Conservation (phyloP, 1,140 invertebrate species). For the Planococcus citri region DNA sequence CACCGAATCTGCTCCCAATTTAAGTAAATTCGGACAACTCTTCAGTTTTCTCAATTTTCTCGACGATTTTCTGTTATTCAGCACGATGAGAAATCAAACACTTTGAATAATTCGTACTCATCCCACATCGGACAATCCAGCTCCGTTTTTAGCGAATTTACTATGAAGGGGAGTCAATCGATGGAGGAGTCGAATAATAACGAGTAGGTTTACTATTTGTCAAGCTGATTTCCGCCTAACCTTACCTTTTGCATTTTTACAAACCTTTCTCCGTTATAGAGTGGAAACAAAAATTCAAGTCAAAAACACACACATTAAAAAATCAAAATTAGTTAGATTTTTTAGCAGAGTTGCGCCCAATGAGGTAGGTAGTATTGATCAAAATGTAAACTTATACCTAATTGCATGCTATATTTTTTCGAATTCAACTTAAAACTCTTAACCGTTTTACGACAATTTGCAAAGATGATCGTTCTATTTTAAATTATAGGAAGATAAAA, state of each 20-base stretch:
- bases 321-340: not conserved
- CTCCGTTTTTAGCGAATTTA: not conserved
- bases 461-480: not conserved
- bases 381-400: not conserved
- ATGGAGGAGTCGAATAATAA: not conserved
- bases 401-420: not conserved
- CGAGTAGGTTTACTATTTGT: not conserved
- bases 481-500: not conserved
- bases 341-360: not conserved
- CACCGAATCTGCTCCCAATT: too few species aligned
- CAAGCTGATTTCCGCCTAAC: not conserved
- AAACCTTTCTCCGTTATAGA: not conserved
- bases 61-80: too few species aligned
- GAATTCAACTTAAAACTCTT: not conserved
- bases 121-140: constrained; percentile 1
- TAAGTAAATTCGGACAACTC: too few species aligned
- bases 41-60: too few species aligned
- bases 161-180: not conserved
- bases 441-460: not conserved
- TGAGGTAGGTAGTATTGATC: not conserved
- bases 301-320: not conserved
- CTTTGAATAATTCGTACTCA: not conserved
- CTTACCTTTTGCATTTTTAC: not conserved
- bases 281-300: not conserved
- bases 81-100: not conserved